Percentiles rank a stretch among this genome's conserved stretches.
Evolutionary conservation across 2,113 vertebrate genomes (phyloP).

Genomic region (Etheostoma cragini): DNA sequence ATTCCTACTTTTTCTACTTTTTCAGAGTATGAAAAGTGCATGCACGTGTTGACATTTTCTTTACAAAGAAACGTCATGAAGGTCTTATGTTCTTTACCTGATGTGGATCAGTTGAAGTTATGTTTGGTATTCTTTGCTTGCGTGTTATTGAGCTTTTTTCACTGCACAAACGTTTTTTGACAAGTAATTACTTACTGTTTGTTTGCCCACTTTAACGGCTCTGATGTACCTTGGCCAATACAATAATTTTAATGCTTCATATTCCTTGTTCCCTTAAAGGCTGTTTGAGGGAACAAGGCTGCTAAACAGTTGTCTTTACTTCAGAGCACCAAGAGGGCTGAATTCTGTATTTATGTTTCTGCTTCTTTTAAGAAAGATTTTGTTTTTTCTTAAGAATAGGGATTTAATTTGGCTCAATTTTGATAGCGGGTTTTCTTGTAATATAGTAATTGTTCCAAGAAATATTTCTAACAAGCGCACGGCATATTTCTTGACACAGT

Average conservation of each 20-base stretch:
- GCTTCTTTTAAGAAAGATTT: constrained; percentile 27
- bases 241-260: constrained; percentile 6
- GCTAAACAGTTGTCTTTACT: neutral
- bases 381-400: constrained; percentile 33
- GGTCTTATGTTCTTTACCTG: constrained; percentile 57
- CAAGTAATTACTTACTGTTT: constrained; percentile 23
- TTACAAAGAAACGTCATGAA: constrained; percentile 52
- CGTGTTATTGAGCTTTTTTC: constrained; percentile 40
- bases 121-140: constrained; percentile 31
- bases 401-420: constrained; percentile 44
- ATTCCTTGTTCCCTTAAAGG: neutral
- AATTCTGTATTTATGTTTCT: constrained; percentile 49
- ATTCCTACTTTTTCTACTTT: constrained; percentile 74
- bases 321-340: constrained; percentile 15
- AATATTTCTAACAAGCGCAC: constrained; percentile 42
- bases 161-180: constrained; percentile 45
- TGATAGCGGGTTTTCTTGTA: constrained; percentile 22
- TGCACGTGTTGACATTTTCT: constrained; percentile 53
- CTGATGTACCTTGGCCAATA: neutral
- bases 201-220: constrained; percentile 19
- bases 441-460: constrained; percentile 17
- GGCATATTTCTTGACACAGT: constrained; percentile 34
- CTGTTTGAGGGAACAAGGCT: too few relatives aligned
- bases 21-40: constrained; percentile 59
- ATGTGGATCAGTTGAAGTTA: constrained; percentile 48